Conservation (phyloP, 2,888 invertebrate species). For the Drosophila heteroneura region DNA sequence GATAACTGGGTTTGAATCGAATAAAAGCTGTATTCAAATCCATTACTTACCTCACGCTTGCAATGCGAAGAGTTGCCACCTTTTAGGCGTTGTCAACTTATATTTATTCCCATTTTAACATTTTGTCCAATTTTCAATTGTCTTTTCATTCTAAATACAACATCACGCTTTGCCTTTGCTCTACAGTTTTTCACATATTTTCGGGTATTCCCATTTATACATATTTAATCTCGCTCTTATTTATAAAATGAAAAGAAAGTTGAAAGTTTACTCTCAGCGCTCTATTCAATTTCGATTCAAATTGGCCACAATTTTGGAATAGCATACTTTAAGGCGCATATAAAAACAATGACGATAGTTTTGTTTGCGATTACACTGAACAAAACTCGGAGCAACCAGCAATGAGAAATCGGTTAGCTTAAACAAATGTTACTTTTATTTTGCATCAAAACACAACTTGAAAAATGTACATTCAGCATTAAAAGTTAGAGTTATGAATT, state of each 20-base stretch:
- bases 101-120: background rate
- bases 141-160: no score
- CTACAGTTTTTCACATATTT: background rate
- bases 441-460: slow-evolving; percentile 70
- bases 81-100: background rate
- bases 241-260: background rate
- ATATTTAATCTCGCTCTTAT: background rate
- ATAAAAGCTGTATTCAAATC: background rate
- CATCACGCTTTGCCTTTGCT: no score
- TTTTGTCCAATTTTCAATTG: background rate
- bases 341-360: background rate
- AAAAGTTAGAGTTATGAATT: slow-evolving; percentile 49
- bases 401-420: slow-evolving; percentile 4
- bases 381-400: background rate
- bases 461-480: slow-evolving; percentile 56
- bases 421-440: slow-evolving; percentile 69
- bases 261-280: background rate
- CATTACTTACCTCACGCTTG: background rate
- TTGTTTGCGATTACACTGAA: background rate
- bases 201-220: background rate
- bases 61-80: background rate
- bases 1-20: background rate
- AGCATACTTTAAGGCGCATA: background rate
- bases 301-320: background rate
- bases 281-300: background rate